These are phyloP conservation scores for Vipera latastei DNA, from an alignment of 2,797 vertebrate genomes.

Conservation along the genomic window DNA sequence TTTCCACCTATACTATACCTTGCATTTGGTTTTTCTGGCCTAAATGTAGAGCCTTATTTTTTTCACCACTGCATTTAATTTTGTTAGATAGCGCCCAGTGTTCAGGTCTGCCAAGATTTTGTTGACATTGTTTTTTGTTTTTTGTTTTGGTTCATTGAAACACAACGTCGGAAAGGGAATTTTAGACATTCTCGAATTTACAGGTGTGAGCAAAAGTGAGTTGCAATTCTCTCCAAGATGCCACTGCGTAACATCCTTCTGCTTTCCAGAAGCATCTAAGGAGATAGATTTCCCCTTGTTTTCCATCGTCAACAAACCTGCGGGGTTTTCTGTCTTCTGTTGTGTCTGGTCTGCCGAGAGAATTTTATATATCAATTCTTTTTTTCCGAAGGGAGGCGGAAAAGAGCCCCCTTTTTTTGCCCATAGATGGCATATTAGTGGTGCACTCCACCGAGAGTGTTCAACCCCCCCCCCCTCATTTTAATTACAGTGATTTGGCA, in stretches of 20 bases:
- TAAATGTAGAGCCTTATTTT: too few relatives aligned
- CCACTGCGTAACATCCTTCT: not conserved
- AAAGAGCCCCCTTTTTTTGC: not conserved
- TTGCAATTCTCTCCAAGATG: not conserved
- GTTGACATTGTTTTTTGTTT: not conserved
- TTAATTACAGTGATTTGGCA: conserved; percentile 34
- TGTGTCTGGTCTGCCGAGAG: not conserved
- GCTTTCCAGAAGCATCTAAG: not conserved
- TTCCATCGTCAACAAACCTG: not conserved
- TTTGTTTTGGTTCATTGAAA: not conserved
- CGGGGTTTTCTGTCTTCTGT: not conserved
- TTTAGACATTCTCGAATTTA: not conserved
- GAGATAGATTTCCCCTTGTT: conserved; percentile 1
- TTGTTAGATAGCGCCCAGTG: too few relatives aligned
- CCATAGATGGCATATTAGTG: conserved; percentile 8
- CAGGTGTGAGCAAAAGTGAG: too few relatives aligned
- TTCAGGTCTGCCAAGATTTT: not conserved
- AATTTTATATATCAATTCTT: not conserved
- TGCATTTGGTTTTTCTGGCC: too few relatives aligned
- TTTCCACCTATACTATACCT: too few relatives aligned
- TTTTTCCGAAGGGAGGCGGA: not conserved
- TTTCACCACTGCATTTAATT: too few relatives aligned
- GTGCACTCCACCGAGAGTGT: not conserved
- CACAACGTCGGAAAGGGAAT: not conserved
- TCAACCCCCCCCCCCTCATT: not conserved